Base-by-base conservation (phyloP, 2,888 invertebrate species). In the Ectemnius lituratus region DNA sequence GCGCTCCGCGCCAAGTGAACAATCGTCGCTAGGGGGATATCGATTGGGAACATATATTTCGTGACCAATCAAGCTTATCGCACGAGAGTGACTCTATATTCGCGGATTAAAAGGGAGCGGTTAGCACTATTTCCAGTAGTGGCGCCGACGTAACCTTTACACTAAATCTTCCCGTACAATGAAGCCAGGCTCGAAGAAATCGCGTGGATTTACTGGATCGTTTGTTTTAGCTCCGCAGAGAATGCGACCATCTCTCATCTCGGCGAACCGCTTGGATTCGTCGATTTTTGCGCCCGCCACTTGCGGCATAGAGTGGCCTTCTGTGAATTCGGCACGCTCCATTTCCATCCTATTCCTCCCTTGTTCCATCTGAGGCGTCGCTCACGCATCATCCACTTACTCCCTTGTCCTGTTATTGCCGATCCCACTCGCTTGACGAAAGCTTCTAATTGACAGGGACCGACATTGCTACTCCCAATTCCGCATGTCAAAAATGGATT, bases 191-290 rank as follows among this genome's bases (percentile, higher is more conserved):
- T 73, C 74, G 76, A 70, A 82, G 80, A 76, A 82, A 78, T 80
- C 75, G 72, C 70, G 72, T 64, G 76, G 76, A 82, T 82, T 82
- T 82, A 82, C 80, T 73, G 76, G 61, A 45, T 70, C 75, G 82
- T 80, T 82, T 76, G 82, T 82, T 78, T 67, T 59, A 67, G 52
- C 59, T 62, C 65, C 70, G 23, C 67, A 71, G 76, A 73, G 66
- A 70, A 72, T 76, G 68, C 73, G 71, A 75, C 78, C 65, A 80
- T 80, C 82, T 73, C 76, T 82, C 78, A 82, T 82, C 63, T 52
- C 76, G 58, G 57, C 56, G 72, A 61, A 67, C 70, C 69, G 57
- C 67, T 66, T 66, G 58, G 70, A 46, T 66, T 46, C 70, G 62
- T 65, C 68, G 71, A 78, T 63, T 76, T 74, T 78, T 76, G 71